These are phyloP conservation scores for Cebuella pygmaea DNA, from an alignment of 2,797 vertebrate species.

Conservation along the genomic window DNA sequence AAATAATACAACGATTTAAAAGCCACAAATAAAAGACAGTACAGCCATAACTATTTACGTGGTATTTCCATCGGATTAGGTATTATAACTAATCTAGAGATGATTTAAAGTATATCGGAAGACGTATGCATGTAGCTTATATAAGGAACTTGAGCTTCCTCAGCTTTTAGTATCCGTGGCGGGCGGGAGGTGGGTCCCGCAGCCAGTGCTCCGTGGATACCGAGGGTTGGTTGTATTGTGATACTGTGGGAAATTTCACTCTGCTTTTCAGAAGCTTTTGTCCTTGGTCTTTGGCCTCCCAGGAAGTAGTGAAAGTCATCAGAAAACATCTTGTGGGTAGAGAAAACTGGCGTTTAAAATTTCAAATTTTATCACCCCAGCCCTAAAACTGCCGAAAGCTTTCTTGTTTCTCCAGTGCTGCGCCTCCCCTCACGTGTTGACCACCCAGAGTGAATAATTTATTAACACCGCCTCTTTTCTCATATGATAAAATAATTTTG, in stretches of 20 bases:
- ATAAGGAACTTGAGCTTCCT: background rate
- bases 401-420: background rate
- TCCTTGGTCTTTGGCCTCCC: background rate
- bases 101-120: background rate
- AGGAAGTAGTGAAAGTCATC: background rate
- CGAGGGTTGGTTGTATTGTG: background rate
- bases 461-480: background rate
- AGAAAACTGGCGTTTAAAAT: background rate
- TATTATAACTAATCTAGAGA: background rate
- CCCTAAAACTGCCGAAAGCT: background rate
- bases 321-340: background rate
- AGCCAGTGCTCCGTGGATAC: background rate
- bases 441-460: background rate
- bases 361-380: background rate
- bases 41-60: background rate
- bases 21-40: background rate
- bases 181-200: background rate
- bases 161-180: background rate
- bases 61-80: background rate
- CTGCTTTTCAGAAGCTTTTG: background rate
- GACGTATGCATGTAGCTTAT: background rate
- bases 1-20: background rate
- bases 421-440: rapidly evolving
- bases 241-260: background rate
- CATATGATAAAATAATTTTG: background rate